phyloP scores from a whole-genome alignment of 1,140 invertebrate species.

The Lordiphosa mommai region DNA sequence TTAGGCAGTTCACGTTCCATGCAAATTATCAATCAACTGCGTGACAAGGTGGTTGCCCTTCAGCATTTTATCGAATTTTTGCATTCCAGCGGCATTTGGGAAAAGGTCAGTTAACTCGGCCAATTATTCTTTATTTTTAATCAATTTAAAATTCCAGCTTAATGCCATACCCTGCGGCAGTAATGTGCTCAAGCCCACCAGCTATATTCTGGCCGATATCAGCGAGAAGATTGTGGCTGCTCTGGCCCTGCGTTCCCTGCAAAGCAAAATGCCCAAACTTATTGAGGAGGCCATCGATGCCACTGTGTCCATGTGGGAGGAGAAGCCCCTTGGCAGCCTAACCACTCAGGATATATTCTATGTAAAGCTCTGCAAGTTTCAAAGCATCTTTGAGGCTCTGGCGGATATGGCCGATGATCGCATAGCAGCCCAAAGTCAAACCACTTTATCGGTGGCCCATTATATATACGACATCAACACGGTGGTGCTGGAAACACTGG shows the following conservation, averaged over 20 bases:
- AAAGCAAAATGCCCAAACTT: conserved; percentile 52
- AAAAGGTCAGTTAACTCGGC: conserved; percentile 81
- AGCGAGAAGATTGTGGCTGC: conserved; percentile 90
- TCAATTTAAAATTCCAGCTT: conserved; percentile 20
- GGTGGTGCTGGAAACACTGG: conserved; percentile 81
- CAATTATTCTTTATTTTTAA: background rate
- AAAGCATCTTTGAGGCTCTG: conserved; percentile 82
- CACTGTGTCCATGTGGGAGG: conserved; percentile 81
- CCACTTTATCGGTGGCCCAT: conserved; percentile 81
- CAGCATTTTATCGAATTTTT: conserved; percentile 88
- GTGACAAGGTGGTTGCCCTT: conserved; percentile 91
- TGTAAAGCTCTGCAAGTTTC: conserved; percentile 83
- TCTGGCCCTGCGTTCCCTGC: conserved; percentile 80
- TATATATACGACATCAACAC: conserved; percentile 82
- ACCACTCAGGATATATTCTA: conserved; percentile 87
- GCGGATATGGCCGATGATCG: conserved; percentile 81
- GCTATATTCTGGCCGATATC: conserved; percentile 85
- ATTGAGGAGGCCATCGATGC: conserved; percentile 82
- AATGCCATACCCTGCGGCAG: conserved; percentile 82
- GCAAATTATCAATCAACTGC: conserved; percentile 90
- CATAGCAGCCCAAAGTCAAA: conserved; percentile 80
- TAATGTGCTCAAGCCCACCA: conserved; percentile 82
- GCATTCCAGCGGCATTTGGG: conserved; percentile 88
- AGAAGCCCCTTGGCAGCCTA: conserved; percentile 81
- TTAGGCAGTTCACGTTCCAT: conserved; percentile 86